Evolutionary conservation across 2,888 invertebrate species (phyloP), one percentile per base, ranked within the genome.

Genomic region (Stegophylla sp.): DNA sequence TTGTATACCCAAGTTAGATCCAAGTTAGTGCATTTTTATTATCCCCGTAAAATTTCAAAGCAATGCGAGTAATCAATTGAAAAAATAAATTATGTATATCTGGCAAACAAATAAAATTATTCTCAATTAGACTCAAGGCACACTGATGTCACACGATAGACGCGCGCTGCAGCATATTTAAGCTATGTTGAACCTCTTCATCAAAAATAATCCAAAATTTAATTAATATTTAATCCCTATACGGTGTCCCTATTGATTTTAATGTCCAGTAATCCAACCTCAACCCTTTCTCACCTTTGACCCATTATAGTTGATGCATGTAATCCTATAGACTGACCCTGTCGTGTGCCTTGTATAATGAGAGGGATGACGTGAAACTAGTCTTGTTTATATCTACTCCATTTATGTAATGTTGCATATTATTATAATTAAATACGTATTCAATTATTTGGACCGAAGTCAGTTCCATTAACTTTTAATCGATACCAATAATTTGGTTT

Each of bases 211-310:
- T 67, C 53, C 76, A 53, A 28, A 67, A 77, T 67, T 67, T 77
- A 77, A 77, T 77, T 67, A 77, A 77, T 53, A 26, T 66, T 59
- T 67, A 77, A 77, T 77, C 76, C 76, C n/a, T n/a, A n/a, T 26
- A 64, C 23, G 76, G 76, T n/a, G n/a, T 51, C 76, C 26, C 66
- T 77, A 67, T 77, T 67, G 66, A 77, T 77, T 56, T 56, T 20
- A 41, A 67, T 23, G 28, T 67, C 20, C 67, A 23, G 66, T 77
- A 77, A 77, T 77, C 76, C 76, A 12, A 66, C 41, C 53, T 23
- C 66, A 67, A 76, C 76, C 76, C 76, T 67, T 67, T 56, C 67
- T 77, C 76, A 67, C 76, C 56, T 67, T 56, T 59, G 67, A 67
- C 56, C 76, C 56, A 45, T n/a, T 43, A n/a, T n/a, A n/a, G 56